These are phyloP conservation scores for Aurelia sp. DNA, from an alignment of 30 jellyfish, hydroid and myxozoan species.

Conservation along the genomic window DNA sequence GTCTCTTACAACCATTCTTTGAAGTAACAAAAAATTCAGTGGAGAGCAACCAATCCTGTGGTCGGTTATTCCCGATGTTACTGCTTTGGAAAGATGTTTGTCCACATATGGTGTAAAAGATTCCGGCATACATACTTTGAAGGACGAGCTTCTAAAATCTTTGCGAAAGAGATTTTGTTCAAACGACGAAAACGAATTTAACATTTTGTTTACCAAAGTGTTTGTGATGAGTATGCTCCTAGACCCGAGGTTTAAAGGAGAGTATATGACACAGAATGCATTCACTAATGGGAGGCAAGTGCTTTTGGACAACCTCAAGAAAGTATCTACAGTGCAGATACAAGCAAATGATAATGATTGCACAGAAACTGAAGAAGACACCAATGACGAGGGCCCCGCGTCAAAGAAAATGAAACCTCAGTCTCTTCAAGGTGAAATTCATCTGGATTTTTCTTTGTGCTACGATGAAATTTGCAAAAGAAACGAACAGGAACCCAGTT, in stretches of 20 bases:
- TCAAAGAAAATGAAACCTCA: constrained; percentile 28
- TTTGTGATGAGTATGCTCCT: constrained; percentile 22
- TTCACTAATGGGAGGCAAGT: constrained; percentile 4
- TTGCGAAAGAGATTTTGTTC: constrained; percentile 36
- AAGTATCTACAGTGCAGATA: constrained; percentile 11
- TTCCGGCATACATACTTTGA: not conserved
- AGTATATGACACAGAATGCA: constrained; percentile 48
- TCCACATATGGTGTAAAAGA: not conserved
- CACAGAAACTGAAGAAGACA: too few relatives aligned
- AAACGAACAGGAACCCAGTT: constrained; percentile 1
- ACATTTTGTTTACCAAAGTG: not conserved
- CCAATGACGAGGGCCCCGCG: constrained; percentile 12
- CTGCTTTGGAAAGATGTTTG: constrained; percentile 18
- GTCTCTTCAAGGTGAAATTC: constrained; percentile 49
- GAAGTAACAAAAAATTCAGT: constrained; percentile 19
- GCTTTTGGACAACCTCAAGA: constrained; percentile 40
- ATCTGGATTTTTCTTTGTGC: constrained; percentile 33
- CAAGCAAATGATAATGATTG: not conserved
- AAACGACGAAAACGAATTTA: constrained; percentile 16
- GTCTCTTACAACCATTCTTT: constrained; percentile 28
- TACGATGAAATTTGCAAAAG: constrained; percentile 36
- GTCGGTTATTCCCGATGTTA: constrained; percentile 24
- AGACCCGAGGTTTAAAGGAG: constrained; percentile 32
- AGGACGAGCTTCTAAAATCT: constrained; percentile 9
- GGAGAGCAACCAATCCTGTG: constrained; percentile 25